Percentiles rank a stretch among this genome's conserved stretches.
Evolutionary conservation across 2,888 invertebrate species (phyloP).

Genomic region (Synergus japonicus): DNA sequence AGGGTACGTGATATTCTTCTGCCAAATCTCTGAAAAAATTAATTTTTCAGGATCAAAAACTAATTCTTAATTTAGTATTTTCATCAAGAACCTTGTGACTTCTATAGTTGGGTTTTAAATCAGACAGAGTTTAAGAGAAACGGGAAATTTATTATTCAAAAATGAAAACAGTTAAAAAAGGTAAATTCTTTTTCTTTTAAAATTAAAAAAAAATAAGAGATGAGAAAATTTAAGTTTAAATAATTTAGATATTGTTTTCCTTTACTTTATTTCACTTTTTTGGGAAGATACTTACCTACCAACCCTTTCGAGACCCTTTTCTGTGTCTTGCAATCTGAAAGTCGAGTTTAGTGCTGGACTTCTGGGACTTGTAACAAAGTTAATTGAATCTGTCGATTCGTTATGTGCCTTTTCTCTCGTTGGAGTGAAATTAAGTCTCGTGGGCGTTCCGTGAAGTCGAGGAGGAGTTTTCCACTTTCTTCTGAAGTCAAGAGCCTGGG

Average conservation of each 20-base stretch:
- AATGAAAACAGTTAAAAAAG: too few relatives aligned
- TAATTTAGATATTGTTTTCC: background rate
- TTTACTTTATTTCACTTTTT: too few relatives aligned
- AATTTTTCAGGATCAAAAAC: slow-evolving; percentile 15
- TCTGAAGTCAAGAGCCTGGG: slow-evolving; percentile 85
- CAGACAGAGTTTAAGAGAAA: too few relatives aligned
- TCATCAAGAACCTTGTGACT: too few relatives aligned
- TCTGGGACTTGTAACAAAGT: slow-evolving; percentile 42
- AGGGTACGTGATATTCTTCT: slow-evolving; percentile 85
- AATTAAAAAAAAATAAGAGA: too few relatives aligned
- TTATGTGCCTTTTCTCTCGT: slow-evolving; percentile 52
- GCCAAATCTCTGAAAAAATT: slow-evolving; percentile 81
- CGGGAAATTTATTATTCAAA: too few relatives aligned
- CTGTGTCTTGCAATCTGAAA: slow-evolving; percentile 83
- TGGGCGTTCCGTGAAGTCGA: slow-evolving; percentile 71
- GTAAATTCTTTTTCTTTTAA: too few relatives aligned
- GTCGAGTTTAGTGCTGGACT: slow-evolving; percentile 56
- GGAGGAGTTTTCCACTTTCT: slow-evolving; percentile 92
- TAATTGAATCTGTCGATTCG: slow-evolving; percentile 25
- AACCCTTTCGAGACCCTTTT: slow-evolving; percentile 92
- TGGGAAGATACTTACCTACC: slow-evolving; percentile 80
- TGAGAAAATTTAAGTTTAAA: background rate
- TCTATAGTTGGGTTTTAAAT: too few relatives aligned
- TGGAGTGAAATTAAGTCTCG: slow-evolving; percentile 46
- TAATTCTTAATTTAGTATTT: slow-evolving; percentile 2